Evolutionary conservation across 2,113 vertebrate species (phyloP).

Genomic region (Trematomus loennbergii): DNA sequence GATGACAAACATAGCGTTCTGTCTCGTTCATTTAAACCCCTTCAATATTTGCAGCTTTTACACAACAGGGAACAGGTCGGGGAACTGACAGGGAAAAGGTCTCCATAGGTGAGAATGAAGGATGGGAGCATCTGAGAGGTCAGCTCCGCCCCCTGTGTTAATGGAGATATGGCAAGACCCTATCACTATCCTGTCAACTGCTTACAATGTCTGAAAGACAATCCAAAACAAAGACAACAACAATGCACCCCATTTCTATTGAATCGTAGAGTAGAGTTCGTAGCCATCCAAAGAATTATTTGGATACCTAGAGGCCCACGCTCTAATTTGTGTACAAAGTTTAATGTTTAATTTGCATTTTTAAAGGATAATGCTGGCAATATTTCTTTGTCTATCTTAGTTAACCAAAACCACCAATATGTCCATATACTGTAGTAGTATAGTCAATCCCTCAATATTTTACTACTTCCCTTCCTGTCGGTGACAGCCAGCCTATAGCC

Average conservation of each 20-base stretch:
- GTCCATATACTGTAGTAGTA: no score
- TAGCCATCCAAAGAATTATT: constrained; percentile 22
- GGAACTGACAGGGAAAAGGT: constrained; percentile 41
- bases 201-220: constrained; percentile 71
- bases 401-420: background rate
- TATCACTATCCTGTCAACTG: constrained; percentile 68
- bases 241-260: constrained; percentile 54
- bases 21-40: background rate
- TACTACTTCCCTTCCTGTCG: background rate
- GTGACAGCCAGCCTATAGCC: background rate
- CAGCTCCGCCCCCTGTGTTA: constrained; percentile 57
- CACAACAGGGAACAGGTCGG: constrained; percentile 16
- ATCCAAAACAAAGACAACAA: constrained; percentile 61
- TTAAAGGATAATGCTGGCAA: background rate
- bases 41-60: constrained; percentile 29
- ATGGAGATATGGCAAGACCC: constrained; percentile 73
- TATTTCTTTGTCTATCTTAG: background rate
- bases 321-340: background rate
- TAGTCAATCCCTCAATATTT: background rate
- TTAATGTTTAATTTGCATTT: constrained; percentile 5
- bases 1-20: constrained; percentile 24
- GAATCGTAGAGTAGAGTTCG: constrained; percentile 28
- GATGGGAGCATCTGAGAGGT: constrained; percentile 58
- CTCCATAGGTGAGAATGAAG: constrained; percentile 46
- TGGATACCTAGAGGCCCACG: constrained; percentile 7